These are phyloP conservation scores for Uloborus plumipes DNA, from an alignment of 2,888 invertebrate species.

Conservation along the genomic window DNA sequence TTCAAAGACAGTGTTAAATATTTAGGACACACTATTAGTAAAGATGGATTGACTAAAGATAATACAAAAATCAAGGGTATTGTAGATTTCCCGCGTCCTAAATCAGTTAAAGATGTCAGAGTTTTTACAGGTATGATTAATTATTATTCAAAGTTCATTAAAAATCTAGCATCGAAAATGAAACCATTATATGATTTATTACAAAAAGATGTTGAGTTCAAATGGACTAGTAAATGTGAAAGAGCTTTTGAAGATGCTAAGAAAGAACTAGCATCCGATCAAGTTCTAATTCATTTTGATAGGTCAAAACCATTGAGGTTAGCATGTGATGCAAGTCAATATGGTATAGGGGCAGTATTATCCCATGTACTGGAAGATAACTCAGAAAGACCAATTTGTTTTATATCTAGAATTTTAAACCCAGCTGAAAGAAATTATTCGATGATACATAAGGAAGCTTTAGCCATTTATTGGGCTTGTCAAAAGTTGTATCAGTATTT, in stretches of 20 bases:
- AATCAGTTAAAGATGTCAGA: too few relatives aligned
- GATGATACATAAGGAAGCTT: conserved; percentile 11
- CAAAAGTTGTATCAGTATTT: too few relatives aligned
- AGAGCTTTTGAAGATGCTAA: background rate
- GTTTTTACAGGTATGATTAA: conserved; percentile 9
- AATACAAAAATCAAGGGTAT: too few relatives aligned
- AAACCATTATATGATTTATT: conserved; percentile 17
- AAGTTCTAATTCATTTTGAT: background rate
- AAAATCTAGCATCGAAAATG: background rate
- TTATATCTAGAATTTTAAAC: background rate
- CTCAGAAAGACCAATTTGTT: background rate
- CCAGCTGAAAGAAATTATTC: background rate
- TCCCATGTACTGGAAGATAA: background rate
- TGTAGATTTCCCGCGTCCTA: too few relatives aligned
- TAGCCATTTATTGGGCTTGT: too few relatives aligned
- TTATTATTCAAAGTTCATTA: conserved; percentile 10
- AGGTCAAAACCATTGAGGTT: too few relatives aligned
- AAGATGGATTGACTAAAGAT: conserved; percentile 9
- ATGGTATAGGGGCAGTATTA: background rate
- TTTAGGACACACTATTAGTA: conserved; percentile 14
- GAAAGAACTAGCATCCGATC: background rate
- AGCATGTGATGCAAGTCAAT: conserved; percentile 1
- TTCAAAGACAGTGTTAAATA: conserved; percentile 9
- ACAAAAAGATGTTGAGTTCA: conserved; percentile 7
- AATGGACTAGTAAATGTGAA: conserved; percentile 9